These are phyloP conservation scores for Apeltes quadracus DNA, from an alignment of 2,113 vertebrate genomes.

Conservation along the genomic window DNA sequence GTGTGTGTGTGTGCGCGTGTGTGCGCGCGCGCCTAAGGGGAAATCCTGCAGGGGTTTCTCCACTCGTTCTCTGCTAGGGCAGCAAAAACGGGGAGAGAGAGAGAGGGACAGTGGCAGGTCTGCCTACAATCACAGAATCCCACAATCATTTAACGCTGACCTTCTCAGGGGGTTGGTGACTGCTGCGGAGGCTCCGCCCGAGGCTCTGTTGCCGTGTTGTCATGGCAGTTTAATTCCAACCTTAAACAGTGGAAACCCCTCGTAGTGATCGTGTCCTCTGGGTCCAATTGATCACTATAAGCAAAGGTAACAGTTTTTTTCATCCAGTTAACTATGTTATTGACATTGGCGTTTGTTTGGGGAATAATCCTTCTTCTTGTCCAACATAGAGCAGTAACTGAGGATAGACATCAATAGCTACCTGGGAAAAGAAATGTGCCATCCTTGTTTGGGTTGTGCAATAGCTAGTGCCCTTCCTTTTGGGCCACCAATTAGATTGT, in stretches of 20 bases:
- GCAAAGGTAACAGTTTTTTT: neutral
- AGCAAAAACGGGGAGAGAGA: conserved; percentile 45
- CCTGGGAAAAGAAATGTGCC: neutral
- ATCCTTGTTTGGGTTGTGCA: neutral
- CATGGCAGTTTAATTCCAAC: conserved; percentile 48
- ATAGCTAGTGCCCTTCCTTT: neutral
- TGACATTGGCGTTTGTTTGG: neutral
- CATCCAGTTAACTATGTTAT: neutral
- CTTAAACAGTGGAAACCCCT: neutral
- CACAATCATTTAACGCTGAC: conserved; percentile 51
- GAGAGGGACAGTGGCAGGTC: conserved; percentile 22
- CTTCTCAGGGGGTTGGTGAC: conserved; percentile 33
- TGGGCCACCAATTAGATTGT: too few relatives aligned
- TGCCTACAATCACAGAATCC: conserved; percentile 50
- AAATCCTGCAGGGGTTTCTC: conserved; percentile 69
- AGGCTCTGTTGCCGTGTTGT: conserved; percentile 39
- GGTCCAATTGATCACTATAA: neutral
- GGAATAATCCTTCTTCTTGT: neutral
- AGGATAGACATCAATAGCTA: neutral
- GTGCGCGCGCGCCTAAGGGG: conserved; percentile 22
- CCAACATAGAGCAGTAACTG: neutral
- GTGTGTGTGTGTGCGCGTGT: conserved; percentile 30
- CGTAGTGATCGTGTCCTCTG: neutral
- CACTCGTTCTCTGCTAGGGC: conserved; percentile 43
- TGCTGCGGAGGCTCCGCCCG: conserved; percentile 19